A percentile compares a stretch with the other conserved stretches of the same genome.
phyloP scores from a whole-genome alignment of 2,113 vertebrate genomes.

The Paradoxurus hermaphroditus region DNA sequence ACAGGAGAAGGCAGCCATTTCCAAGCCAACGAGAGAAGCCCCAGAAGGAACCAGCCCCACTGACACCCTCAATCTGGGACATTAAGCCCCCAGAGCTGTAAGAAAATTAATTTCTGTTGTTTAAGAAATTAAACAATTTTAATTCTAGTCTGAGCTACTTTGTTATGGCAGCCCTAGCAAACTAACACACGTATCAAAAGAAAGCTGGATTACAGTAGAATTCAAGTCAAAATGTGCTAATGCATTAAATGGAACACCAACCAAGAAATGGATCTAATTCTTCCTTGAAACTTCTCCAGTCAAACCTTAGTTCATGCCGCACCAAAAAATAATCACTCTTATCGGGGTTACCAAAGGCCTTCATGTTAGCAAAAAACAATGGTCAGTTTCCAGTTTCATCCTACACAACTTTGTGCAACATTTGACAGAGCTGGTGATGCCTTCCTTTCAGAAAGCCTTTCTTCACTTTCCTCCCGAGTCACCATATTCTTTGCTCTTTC shows the following conservation, averaged over 20 bases:
- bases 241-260: not conserved
- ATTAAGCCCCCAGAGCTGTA: not conserved
- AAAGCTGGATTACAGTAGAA: not conserved
- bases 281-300: not conserved
- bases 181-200: not conserved
- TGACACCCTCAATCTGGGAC: not conserved
- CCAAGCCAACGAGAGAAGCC: not conserved
- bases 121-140: too few species aligned
- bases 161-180: not conserved
- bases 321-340: not conserved
- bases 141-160: too few species aligned
- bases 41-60: not conserved
- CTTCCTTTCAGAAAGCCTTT: not conserved
- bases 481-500: not conserved
- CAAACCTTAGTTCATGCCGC: not conserved
- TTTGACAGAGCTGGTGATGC: not conserved
- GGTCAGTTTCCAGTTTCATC: not conserved
- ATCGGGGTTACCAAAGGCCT: not conserved
- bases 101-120: not conserved
- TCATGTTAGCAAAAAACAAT: not conserved
- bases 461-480: not conserved
- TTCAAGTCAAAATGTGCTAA: not conserved
- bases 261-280: not conserved
- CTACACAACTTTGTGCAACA: not conserved
- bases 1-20: not conserved